Evolutionary conservation across 2,797 vertebrate genomes (phyloP).

Genomic region (Aldrovandia affinis): DNA sequence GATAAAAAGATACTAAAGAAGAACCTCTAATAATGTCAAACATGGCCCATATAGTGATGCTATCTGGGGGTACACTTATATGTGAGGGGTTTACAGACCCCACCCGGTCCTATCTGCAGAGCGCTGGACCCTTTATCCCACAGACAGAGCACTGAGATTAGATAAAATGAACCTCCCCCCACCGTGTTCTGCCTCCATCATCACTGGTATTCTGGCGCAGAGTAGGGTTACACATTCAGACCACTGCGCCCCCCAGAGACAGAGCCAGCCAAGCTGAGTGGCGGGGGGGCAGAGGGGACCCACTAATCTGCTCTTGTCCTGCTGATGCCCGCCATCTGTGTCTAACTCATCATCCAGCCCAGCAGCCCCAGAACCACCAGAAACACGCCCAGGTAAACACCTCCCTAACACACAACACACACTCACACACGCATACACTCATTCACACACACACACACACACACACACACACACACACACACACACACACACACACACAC

Average conservation of each 20-base stretch:
- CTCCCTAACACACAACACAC: not conserved
- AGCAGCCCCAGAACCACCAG: slow-evolving; percentile 56
- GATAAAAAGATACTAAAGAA: not conserved
- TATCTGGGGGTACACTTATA: not conserved
- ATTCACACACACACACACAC: no score
- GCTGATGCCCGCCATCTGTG: slow-evolving; percentile 77
- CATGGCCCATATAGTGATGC: slow-evolving; percentile 29
- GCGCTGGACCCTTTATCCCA: slow-evolving; percentile 49
- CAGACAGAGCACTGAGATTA: slow-evolving; percentile 67
- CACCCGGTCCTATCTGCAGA: slow-evolving; percentile 45
- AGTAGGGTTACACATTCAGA: slow-evolving; percentile 71
- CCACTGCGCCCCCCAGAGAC: slow-evolving; percentile 60
- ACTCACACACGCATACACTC: no score
- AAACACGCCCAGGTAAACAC: slow-evolving; percentile 48
- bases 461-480: slow-evolving; percentile 50
- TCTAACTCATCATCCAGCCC: slow-evolving; percentile 69
- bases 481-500: no score
- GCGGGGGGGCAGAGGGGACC: slow-evolving; percentile 59
- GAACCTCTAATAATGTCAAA: not conserved
- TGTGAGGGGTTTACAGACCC: slow-evolving; percentile 41
- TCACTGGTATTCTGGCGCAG: slow-evolving; percentile 68
- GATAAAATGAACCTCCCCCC: slow-evolving; percentile 58
- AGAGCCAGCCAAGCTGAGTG: slow-evolving; percentile 59
- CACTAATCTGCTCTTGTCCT: slow-evolving; percentile 69
- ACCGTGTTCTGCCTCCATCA: slow-evolving; percentile 70